These are phyloP conservation scores for Boulengerochromis microlepis DNA, from an alignment of 2,113 vertebrate species.

Conservation along the genomic window DNA sequence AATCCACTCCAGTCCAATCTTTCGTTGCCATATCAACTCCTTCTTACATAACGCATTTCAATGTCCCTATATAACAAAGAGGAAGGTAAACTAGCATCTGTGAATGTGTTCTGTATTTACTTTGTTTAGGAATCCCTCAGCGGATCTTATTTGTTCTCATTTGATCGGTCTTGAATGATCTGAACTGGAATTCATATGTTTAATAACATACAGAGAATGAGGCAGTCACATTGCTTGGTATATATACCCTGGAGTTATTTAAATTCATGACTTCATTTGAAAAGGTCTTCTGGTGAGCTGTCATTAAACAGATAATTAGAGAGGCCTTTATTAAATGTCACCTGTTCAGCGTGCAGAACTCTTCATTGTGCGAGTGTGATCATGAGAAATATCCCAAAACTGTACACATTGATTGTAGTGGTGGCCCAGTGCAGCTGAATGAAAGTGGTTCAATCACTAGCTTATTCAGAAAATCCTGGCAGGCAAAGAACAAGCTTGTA, in stretches of 20 bases:
- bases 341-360: not conserved
- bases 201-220: not conserved
- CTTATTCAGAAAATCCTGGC: not conserved
- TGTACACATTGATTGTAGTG: not conserved
- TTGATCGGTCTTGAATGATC: not conserved
- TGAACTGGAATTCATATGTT: not conserved
- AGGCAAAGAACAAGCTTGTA: not conserved
- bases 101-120: not conserved
- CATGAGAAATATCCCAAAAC: not conserved
- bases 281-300: not conserved
- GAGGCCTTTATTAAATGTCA: not conserved
- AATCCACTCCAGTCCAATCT: not conserved
- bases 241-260: not conserved
- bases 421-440: not conserved
- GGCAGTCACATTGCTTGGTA: not conserved
- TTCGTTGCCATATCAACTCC: not conserved
- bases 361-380: not conserved
- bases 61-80: not conserved
- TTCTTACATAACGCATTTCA: not conserved
- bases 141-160: not conserved
- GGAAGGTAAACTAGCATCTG: not conserved
- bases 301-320: not conserved
- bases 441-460: not conserved
- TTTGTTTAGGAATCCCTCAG: not conserved
- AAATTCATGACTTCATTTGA: conserved; percentile 3